Conservation (phyloP, 2,113 vertebrate genomes). For the Triplophysa siluroides region DNA sequence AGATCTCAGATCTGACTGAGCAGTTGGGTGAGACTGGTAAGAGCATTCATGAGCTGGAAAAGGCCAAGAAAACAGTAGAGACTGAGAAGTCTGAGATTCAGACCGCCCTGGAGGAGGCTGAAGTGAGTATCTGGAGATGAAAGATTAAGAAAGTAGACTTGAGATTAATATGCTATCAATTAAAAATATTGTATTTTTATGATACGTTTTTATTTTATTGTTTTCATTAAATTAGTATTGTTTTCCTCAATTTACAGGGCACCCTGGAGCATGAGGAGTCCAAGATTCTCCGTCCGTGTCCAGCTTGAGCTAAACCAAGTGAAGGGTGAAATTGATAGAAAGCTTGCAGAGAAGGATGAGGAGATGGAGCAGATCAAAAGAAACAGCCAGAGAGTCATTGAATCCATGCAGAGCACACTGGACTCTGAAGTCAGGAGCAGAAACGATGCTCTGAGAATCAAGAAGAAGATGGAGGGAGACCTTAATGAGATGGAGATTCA, state of each 20-base stretch:
- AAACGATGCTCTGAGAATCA: slow-evolving; percentile 74
- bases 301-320: slow-evolving; percentile 76
- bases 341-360: slow-evolving; percentile 75
- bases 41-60: slow-evolving; percentile 80
- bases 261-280: slow-evolving; percentile 76
- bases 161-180: too few species aligned
- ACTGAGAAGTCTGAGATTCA: slow-evolving; percentile 51
- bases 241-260: slow-evolving; percentile 56
- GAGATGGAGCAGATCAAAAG: slow-evolving; percentile 77
- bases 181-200: too few species aligned
- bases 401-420: slow-evolving; percentile 73
- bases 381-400: slow-evolving; percentile 73
- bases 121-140: slow-evolving; percentile 12
- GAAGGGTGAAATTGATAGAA: slow-evolving; percentile 75
- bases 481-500: slow-evolving; percentile 66
- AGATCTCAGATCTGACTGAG: slow-evolving; percentile 56
- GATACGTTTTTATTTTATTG: too few species aligned
- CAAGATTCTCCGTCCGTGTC: slow-evolving; percentile 72
- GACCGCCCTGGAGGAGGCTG: slow-evolving; percentile 50
- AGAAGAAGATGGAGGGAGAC: slow-evolving; percentile 74
- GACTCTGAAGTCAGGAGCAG: slow-evolving; percentile 75
- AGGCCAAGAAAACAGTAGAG: slow-evolving; percentile 75
- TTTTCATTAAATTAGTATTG: background rate
- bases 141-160: too few species aligned
- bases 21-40: slow-evolving; percentile 73